Base-by-base conservation (phyloP, 2,888 invertebrate genomes). In the Kuschelorhynchus macadamiae region DNA sequence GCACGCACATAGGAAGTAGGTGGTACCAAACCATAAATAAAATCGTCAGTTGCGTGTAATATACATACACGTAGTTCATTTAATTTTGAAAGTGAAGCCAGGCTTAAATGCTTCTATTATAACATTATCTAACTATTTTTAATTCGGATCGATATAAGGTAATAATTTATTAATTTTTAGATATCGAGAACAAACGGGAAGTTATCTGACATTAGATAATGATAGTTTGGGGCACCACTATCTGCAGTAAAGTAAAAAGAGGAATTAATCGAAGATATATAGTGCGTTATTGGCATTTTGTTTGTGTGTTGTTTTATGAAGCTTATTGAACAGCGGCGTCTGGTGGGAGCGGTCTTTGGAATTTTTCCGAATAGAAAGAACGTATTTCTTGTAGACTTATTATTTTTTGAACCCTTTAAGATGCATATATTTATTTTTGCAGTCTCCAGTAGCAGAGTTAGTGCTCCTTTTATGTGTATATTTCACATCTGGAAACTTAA, bases 161-260 rank as follows among this genome's bases (percentile, higher is more conserved):
- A 42, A 60, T 66, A 66, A 66, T 66, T 66, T 60, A 66, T 66
- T 66, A 39, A 60, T 66, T 66, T 65, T 52, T 17, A 42, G 52
- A 52, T 59, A 52, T 9, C 33, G 41, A 33, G 57, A 52, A 52
- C 42, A 39, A 66, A 59, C 66, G 47, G 53, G 66, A 59, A 66
- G 60, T 60, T 41, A 55, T 55, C 64, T 30, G 60, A 53, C 53
- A 60, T 66, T 66, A 66, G 47, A 47, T 60, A 66, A 53, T 66
- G 20, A 53, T 46, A 60, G 66, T 66, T 66, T 46, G 47, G 46
- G 30, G 46, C 66, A 62, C 52, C 46, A 65, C 44, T 56, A 46
- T 41, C 49, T 55, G 41, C 41, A 50, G 57, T 33, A 56, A 41
- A 11, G 47, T 16, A 25, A 55, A 55, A 44, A 42, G 32, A 44